Evolutionary conservation across 2,888 invertebrate genomes (phyloP).

Genomic region (Sepiola atlantica): DNA sequence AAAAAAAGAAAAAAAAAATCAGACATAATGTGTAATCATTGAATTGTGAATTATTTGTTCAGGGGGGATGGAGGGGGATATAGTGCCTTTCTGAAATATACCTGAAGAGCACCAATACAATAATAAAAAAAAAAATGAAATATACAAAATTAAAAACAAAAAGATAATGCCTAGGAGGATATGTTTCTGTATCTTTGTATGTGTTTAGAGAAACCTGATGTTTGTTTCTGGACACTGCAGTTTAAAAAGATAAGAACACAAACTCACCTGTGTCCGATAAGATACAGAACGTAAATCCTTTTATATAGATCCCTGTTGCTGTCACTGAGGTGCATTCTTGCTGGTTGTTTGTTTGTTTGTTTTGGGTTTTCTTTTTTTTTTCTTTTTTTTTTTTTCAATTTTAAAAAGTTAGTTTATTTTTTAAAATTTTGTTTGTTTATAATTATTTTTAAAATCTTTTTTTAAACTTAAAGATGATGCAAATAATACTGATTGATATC

Average conservation of each 20-base stretch:
- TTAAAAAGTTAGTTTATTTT: too few relatives aligned
- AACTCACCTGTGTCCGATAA: constrained; percentile 12
- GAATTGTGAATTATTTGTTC: neutral
- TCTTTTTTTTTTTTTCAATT: neutral
- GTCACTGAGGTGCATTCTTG: neutral
- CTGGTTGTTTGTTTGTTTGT: neutral
- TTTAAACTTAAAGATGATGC: neutral
- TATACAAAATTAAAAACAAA: neutral
- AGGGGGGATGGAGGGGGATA: neutral
- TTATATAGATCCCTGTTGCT: constrained; percentile 1
- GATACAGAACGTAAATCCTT: constrained; percentile 1
- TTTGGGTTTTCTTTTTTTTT: neutral
- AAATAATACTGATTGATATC: neutral
- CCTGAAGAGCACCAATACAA: neutral
- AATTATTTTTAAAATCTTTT: neutral
- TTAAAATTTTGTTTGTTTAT: too few relatives aligned
- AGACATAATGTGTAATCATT: neutral
- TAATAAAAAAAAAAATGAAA: neutral
- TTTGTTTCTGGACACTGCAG: constrained; percentile 32
- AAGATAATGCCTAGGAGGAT: neutral
- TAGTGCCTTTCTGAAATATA: neutral
- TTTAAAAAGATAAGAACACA: constrained; percentile 20
- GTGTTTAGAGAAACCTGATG: neutral
- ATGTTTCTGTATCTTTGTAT: constrained; percentile 12
- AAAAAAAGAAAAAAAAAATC: neutral